Base-by-base conservation (phyloP, 2,888 invertebrate species). In the Apocheima hispidaria region DNA sequence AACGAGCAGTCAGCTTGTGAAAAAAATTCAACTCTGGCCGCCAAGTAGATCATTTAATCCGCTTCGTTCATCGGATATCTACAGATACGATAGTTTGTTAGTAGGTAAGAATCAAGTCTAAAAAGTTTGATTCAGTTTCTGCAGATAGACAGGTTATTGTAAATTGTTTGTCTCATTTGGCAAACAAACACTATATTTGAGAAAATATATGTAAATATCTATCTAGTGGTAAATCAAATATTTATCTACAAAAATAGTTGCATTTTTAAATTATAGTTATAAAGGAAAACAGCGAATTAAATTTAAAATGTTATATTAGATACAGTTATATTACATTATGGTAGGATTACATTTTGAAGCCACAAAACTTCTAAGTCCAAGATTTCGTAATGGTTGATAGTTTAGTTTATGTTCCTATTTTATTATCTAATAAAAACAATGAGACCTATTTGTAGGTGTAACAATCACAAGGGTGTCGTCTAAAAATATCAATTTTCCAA, bases 241-340 rank as follows among this genome's bases (percentile, higher is more conserved):
- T 87, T 73, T 84, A 85, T 88, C 92, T 92, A 92, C 91, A 92
- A 92, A 92, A 92, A 92, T 92, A 92, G 92, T 91, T 88, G 84
- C 84, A 87, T 90, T 90, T 84, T 82, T 72, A 87, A 90, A 88
- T 74, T 73, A 87, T 78, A 82, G 79, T 78, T 76, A 66, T 75
- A 72, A 76, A 81, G 40, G 80, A 77, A 83, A 84, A 84, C 70
- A 79, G 74, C 75, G 77, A 81, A 77, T 70, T 68, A 79, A 84
- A 75, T 77, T 74, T 28, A 40, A 51, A 40, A n/a, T 28, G 26
- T 38, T 51, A 51, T 51, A 51, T 51, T 65, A 68, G 65, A 46
- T 20, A 46, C 33, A 46, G 10, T 65, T 71, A 70, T 55, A 66
- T 70, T 72, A 75, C 75, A 70, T 70, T 61, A 68, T 65, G 69